Evolutionary conservation across 2,888 invertebrate genomes (phyloP).

Genomic region (Caenorhabditis angaria): DNA sequence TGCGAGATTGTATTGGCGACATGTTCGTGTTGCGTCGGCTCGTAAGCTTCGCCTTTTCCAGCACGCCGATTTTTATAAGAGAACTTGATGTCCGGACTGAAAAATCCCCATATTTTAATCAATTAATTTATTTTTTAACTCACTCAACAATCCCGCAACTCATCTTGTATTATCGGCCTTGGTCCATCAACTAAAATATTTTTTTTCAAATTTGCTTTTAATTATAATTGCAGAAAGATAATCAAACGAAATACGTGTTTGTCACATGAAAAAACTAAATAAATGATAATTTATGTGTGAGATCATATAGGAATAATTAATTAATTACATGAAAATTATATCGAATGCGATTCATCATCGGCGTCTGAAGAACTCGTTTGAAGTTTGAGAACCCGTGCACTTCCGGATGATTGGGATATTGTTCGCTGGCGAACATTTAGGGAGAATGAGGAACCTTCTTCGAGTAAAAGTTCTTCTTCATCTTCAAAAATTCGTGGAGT

Average conservation of each 20-base stretch:
- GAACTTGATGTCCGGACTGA: slow-evolving; percentile 38
- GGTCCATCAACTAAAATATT: not conserved
- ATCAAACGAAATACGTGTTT: not conserved
- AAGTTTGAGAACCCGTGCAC: not conserved
- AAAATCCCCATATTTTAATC: not conserved
- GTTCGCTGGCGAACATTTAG: not conserved
- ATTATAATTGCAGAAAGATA: not conserved
- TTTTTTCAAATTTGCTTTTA: not conserved
- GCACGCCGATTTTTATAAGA: slow-evolving; percentile 65
- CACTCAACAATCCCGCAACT: slow-evolving; percentile 57
- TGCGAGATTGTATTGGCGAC: slow-evolving; percentile 66
- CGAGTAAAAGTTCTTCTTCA: not conserved
- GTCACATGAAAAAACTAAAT: not conserved
- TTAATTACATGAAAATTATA: not conserved
- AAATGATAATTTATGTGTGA: not conserved
- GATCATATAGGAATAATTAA: not conserved
- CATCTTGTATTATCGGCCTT: not conserved
- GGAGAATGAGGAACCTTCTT: not conserved
- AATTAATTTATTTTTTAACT: slow-evolving; percentile 11
- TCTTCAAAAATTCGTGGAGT: slow-evolving; percentile 17
- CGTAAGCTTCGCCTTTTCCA: slow-evolving; percentile 61
- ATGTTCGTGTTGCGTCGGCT: slow-evolving; percentile 68
- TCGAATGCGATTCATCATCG: slow-evolving; percentile 5
- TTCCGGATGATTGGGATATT: not conserved
- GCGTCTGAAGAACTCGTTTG: slow-evolving; percentile 3